Conservation (phyloP, 2,113 vertebrate genomes). For the Hydropotes inermis region DNA sequence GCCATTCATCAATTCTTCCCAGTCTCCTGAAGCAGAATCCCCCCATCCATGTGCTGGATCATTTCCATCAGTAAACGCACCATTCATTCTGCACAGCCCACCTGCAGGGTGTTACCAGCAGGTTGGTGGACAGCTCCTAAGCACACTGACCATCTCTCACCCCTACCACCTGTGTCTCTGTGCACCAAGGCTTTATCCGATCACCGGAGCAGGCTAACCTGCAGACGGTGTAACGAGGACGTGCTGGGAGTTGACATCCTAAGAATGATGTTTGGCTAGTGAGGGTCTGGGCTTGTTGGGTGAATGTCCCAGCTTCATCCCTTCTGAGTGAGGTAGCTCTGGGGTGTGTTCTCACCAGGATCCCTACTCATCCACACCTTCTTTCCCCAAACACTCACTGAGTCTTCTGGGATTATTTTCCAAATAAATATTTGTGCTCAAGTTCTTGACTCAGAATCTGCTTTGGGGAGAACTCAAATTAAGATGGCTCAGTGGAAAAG, state of each 20-base stretch:
- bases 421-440: background rate
- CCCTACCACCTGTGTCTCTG: background rate
- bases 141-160: background rate
- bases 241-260: background rate
- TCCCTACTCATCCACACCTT: background rate
- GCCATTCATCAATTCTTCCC: background rate
- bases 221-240: rapidly evolving
- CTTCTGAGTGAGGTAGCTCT: background rate
- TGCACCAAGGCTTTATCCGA: background rate
- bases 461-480: background rate
- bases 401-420: background rate
- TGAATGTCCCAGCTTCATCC: background rate
- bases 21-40: background rate
- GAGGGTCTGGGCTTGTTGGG: background rate
- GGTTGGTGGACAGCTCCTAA: background rate
- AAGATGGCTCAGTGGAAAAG: background rate
- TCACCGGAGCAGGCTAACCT: background rate
- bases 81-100: background rate
- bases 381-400: background rate
- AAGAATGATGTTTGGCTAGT: no score
- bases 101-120: background rate
- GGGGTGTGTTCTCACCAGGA: background rate
- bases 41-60: no score
- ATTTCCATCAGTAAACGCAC: background rate
- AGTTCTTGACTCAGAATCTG: background rate